Percentiles rank a stretch among this genome's conserved stretches.
Conservation (phyloP, 1,140 invertebrate species). For the Drosophila littoralis region DNA sequence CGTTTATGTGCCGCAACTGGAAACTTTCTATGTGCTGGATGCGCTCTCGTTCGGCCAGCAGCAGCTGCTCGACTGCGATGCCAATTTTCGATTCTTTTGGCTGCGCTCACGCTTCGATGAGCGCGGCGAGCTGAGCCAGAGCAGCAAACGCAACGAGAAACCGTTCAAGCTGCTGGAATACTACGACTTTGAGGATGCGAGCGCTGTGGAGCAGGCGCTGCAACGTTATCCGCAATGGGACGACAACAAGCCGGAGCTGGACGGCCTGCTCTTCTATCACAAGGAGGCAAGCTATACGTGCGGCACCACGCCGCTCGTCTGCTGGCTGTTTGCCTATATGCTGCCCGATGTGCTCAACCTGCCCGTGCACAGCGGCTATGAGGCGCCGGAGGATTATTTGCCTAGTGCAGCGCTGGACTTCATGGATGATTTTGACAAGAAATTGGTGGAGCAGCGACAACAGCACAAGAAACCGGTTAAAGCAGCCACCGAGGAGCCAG, state of each 20-base stretch:
- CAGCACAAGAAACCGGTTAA: constrained; percentile 12
- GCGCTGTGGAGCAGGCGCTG: constrained; percentile 43
- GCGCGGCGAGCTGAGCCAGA: constrained; percentile 37
- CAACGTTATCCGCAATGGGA: constrained; percentile 69
- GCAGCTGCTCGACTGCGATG: constrained; percentile 92
- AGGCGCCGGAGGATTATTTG: constrained; percentile 84
- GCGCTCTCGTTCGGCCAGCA: constrained; percentile 92
- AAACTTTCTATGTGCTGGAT: constrained; percentile 92
- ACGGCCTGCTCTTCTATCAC: constrained; percentile 94
- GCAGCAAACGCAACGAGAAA: constrained; percentile 54
- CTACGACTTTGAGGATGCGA: constrained; percentile 65
- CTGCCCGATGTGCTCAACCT: constrained; percentile 89
- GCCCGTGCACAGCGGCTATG: constrained; percentile 84
- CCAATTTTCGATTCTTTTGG: constrained; percentile 74
- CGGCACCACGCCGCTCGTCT: constrained; percentile 92
- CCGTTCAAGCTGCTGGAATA: constrained; percentile 52
- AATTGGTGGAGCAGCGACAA: constrained; percentile 32
- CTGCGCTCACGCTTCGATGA: constrained; percentile 69
- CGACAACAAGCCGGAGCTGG: constrained; percentile 85
- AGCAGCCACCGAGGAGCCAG: background rate
- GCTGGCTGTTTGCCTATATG: constrained; percentile 96
- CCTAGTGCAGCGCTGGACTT: constrained; percentile 84
- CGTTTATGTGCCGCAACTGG: constrained; percentile 88
- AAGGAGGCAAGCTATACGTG: constrained; percentile 90
- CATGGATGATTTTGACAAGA: constrained; percentile 85